Evolutionary conservation across 2,888 invertebrate species (phyloP).

Genomic region (Masnerella sp.): DNA sequence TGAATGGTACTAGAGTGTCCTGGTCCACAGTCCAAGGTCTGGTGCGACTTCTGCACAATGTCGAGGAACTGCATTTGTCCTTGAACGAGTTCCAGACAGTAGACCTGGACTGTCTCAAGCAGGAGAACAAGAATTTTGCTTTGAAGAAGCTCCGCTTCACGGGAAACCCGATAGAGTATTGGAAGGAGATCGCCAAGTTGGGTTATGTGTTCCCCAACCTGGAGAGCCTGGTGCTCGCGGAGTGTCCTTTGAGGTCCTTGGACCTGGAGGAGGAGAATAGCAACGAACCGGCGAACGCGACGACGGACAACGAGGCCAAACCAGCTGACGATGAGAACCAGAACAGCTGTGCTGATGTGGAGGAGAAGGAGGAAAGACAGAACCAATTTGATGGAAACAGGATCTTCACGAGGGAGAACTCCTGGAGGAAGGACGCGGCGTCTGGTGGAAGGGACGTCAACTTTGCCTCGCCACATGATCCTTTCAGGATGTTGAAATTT

Average conservation of each 20-base stretch:
- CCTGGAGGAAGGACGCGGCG: conserved; percentile 80
- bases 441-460: conserved; percentile 79
- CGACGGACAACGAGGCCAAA: conserved; percentile 39
- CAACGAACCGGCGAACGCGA: conserved; percentile 47
- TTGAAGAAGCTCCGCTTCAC: conserved; percentile 91
- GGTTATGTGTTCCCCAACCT: conserved; percentile 92
- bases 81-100: conserved; percentile 91
- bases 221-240: conserved; percentile 90
- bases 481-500: conserved; percentile 84
- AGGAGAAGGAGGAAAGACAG: conserved; percentile 64
- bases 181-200: conserved; percentile 90
- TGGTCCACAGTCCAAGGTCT: conserved; percentile 90
- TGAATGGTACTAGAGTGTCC: conserved; percentile 92
- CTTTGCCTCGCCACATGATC: conserved; percentile 71
- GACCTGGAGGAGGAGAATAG: conserved; percentile 71
- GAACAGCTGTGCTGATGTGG: conserved; percentile 65
- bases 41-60: conserved; percentile 85
- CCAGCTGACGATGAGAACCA: conserved; percentile 66
- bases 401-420: conserved; percentile 60
- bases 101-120: conserved; percentile 79
- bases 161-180: conserved; percentile 90
- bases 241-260: conserved; percentile 86
- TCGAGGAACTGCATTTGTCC: conserved; percentile 95
- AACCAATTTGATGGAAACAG: conserved; percentile 69
- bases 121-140: conserved; percentile 81